phyloP scores from a whole-genome alignment of 2,888 invertebrate genomes.

The Neoascia interrupta region DNA sequence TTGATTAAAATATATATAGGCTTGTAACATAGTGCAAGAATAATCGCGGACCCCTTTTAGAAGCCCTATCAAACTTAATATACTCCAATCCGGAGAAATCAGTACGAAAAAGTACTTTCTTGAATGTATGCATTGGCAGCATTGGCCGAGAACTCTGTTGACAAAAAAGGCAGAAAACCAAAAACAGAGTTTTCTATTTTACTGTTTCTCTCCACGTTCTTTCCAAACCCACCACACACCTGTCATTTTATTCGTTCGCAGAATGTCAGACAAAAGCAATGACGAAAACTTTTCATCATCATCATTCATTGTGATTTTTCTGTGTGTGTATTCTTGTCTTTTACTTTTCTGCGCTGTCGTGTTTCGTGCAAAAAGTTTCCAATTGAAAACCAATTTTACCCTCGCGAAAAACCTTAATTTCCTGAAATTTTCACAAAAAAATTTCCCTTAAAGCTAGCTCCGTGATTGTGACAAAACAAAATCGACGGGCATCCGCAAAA shows the following conservation, averaged over 20 bases:
- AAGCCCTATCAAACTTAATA: no score
- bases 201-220: no score
- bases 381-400: conserved; percentile 53
- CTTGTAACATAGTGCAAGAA: no score
- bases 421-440: not conserved
- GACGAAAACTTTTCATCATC: conserved; percentile 29
- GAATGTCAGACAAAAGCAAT: conserved; percentile 30
- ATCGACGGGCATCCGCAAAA: conserved; percentile 46
- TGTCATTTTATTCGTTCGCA: conserved; percentile 33
- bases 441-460: not conserved
- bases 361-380: conserved; percentile 58
- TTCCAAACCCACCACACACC: conserved; percentile 39
- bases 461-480: conserved; percentile 3
- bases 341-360: conserved; percentile 65
- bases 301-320: conserved; percentile 20
- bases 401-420: conserved; percentile 19
- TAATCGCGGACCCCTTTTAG: no score
- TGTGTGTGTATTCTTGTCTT: conserved; percentile 45
- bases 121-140: no score
- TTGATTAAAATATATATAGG: no score
- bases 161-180: no score
- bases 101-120: no score
- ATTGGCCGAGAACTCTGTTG: no score
- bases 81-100: no score
- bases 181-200: no score